These are phyloP conservation scores for Coccyzus lansbergi DNA, from an alignment of 2,797 vertebrate genomes.

Conservation along the genomic window DNA sequence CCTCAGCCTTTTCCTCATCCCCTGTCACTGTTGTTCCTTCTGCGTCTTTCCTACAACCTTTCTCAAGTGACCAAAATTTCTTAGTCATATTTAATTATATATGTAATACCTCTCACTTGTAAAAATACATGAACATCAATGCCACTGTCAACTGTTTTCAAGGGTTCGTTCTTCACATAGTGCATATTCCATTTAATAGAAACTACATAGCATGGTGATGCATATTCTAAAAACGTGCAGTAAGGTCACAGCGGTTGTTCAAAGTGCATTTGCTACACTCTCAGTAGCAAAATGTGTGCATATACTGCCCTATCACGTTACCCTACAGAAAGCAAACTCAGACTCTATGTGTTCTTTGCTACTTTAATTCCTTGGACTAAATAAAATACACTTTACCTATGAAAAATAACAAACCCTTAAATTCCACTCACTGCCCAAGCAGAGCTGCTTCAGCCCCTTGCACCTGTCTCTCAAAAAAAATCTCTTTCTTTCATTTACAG, in stretches of 20 bases:
- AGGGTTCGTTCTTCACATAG: neutral
- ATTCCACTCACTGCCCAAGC: too few relatives aligned
- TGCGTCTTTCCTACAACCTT: too few relatives aligned
- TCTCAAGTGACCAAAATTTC: neutral
- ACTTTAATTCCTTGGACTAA: neutral
- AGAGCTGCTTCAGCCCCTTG: neutral
- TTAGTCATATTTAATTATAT: neutral
- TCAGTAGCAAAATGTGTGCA: neutral
- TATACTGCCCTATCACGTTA: neutral
- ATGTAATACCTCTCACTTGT: neutral
- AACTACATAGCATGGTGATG: neutral
- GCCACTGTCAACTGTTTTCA: neutral
- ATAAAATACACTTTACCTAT: neutral
- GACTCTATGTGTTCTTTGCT: neutral
- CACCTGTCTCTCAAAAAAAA: neutral
- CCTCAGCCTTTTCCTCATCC: too few relatives aligned
- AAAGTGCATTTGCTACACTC: neutral
- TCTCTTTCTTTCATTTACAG: neutral
- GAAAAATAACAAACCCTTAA: neutral
- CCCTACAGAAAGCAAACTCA: neutral
- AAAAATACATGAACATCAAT: neutral
- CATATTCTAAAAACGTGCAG: neutral
- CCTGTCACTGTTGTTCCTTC: too few relatives aligned
- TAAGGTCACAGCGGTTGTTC: neutral
- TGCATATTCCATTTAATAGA: neutral